These are phyloP conservation scores for Hirudo medicinalis DNA, from an alignment of 1,140 invertebrate genomes.

Conservation along the genomic window DNA sequence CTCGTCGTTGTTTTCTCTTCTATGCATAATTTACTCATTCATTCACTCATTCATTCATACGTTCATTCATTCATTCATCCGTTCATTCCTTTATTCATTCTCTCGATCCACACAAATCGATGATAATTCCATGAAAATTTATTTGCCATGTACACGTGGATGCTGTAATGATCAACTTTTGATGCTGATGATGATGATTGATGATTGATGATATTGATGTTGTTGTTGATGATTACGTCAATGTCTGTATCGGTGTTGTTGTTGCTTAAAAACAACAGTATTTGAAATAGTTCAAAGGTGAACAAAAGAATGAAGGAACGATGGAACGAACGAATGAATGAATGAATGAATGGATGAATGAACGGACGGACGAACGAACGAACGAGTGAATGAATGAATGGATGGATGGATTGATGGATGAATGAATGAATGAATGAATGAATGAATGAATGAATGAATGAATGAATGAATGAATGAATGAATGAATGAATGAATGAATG, in stretches of 20 bases:
- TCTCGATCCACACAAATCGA: too few relatives aligned
- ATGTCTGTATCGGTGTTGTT: neutral
- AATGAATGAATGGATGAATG: slow-evolving; percentile 1
- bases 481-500: slow-evolving; percentile 1
- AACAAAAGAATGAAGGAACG: neutral
- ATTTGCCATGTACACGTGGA: too few relatives aligned
- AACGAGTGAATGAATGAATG: neutral
- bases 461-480: slow-evolving; percentile 12
- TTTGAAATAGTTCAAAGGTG: neutral
- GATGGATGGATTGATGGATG: neutral
- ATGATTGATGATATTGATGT: too few relatives aligned
- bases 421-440: slow-evolving; percentile 10
- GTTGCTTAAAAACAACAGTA: neutral
- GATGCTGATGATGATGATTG: neutral
- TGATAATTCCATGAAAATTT: too few relatives aligned
- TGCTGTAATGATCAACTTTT: neutral
- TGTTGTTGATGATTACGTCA: neutral
- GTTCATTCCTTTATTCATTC: too few relatives aligned
- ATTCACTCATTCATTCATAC: too few relatives aligned
- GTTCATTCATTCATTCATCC: too few relatives aligned
- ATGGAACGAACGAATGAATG: neutral
- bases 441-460: slow-evolving; percentile 10
- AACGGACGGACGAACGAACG: neutral
- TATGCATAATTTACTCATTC: too few relatives aligned
- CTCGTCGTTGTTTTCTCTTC: too few relatives aligned